These are phyloP conservation scores for Scaptomyza caliginosa DNA, from an alignment of 2,888 invertebrate genomes.

Conservation along the genomic window DNA sequence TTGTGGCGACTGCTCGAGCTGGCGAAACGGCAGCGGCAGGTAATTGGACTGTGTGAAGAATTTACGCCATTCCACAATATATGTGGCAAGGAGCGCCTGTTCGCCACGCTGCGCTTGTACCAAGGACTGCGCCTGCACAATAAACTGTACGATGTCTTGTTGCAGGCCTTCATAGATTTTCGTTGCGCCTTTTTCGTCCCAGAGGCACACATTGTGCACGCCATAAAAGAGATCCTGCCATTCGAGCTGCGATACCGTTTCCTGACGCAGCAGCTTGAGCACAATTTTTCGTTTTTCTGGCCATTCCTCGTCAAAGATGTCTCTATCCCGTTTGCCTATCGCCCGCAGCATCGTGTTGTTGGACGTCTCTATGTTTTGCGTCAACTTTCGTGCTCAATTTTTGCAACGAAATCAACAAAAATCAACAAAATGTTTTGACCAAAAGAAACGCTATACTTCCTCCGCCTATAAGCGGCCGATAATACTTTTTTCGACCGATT, in stretches of 20 bases:
- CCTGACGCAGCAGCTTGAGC: conserved; percentile 95
- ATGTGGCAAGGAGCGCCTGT: conserved; percentile 96
- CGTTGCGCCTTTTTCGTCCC: conserved; percentile 97
- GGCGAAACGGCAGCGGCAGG: conserved; percentile 97
- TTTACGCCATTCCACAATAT: conserved; percentile 99
- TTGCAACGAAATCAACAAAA: conserved; percentile 24
- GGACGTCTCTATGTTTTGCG: conserved; percentile 38
- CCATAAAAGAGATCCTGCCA: conserved; percentile 99
- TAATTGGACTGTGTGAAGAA: conserved; percentile 99
- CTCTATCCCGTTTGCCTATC: conserved; percentile 74
- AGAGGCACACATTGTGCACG: conserved; percentile 97
- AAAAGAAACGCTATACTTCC: conserved; percentile 51
- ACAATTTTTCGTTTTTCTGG: conserved; percentile 97
- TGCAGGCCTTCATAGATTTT: conserved; percentile 95
- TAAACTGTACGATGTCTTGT: conserved; percentile 96
- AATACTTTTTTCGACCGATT: conserved; percentile 33
- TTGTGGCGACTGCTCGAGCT: conserved; percentile 93
- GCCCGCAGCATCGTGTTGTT: conserved; percentile 59
- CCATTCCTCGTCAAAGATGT: conserved; percentile 97
- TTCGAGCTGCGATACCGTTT: conserved; percentile 95
- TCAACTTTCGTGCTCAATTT: conserved; percentile 42
- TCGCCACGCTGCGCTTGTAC: conserved; percentile 97
- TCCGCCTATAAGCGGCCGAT: conserved; percentile 58
- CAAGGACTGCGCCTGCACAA: conserved; percentile 94
- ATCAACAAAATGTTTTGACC: conserved; percentile 41